A percentile compares a stretch with the other conserved stretches of the same genome.
phyloP scores from a whole-genome alignment of 2,797 vertebrate genomes.

The Chaenodraco wilsoni region DNA sequence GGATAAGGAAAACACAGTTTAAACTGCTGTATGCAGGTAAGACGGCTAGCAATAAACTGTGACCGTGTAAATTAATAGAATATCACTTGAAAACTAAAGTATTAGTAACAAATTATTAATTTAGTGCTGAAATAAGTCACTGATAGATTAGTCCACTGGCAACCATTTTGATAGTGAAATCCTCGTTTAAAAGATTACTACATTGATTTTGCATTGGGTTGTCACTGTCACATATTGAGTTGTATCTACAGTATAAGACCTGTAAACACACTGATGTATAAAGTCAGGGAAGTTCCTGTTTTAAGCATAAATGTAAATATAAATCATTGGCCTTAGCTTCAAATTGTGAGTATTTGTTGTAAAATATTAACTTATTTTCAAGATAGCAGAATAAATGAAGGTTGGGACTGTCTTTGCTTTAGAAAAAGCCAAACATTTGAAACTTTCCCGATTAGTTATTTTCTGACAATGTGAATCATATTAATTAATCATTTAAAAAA shows the following conservation, averaged over 20 bases:
- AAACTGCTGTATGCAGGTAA: too few relatives aligned
- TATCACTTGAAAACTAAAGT: too few relatives aligned
- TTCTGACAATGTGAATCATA: not conserved
- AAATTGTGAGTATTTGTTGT: not conserved
- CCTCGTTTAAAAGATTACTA: not conserved
- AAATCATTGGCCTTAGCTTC: not conserved
- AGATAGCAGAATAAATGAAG: not conserved
- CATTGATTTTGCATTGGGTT: not conserved
- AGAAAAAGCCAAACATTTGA: not conserved
- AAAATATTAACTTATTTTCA: not conserved
- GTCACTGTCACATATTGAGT: too few relatives aligned
- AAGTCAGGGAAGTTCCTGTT: too few relatives aligned
- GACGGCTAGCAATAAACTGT: too few relatives aligned
- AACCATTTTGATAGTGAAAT: not conserved
- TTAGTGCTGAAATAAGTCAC: not conserved
- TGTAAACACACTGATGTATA: too few relatives aligned
- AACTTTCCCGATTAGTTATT: too few relatives aligned
- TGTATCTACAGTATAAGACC: too few relatives aligned
- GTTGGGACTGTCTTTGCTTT: not conserved
- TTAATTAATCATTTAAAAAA: not conserved
- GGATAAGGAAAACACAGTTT: too few relatives aligned
- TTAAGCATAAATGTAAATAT: not conserved
- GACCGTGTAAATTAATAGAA: too few relatives aligned
- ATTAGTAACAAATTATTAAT: too few relatives aligned
- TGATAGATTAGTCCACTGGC: not conserved